Evolutionary conservation across 1,140 invertebrate species (phyloP).

Genomic region (Triops longicaudatus): DNA sequence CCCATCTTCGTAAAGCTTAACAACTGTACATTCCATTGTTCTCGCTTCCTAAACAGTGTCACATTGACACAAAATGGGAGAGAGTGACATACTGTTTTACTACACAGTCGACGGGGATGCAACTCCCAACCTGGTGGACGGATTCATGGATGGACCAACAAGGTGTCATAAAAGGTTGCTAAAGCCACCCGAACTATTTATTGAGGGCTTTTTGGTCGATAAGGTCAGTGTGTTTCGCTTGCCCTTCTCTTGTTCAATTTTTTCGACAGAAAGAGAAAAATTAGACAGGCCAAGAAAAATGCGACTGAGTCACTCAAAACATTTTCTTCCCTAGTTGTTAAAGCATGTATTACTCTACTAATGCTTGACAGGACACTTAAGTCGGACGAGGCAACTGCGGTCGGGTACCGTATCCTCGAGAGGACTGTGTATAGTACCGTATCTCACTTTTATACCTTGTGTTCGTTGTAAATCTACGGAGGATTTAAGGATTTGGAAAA

Average conservation of each 20-base stretch:
- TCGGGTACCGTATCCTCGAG: background rate
- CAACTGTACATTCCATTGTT: background rate
- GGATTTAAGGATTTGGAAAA: background rate
- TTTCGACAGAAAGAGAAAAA: background rate
- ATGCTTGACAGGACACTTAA: background rate
- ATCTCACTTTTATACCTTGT: background rate
- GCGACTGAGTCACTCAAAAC: too few species aligned
- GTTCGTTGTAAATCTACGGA: background rate
- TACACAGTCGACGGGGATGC: background rate
- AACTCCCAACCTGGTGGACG: too few species aligned
- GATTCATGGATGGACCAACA: background rate
- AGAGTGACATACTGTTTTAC: conserved; percentile 8
- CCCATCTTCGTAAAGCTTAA: background rate
- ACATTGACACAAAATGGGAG: background rate
- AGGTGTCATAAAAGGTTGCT: conserved; percentile 15
- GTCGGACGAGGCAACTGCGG: background rate
- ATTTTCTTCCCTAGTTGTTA: background rate
- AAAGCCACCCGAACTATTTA: conserved; percentile 7
- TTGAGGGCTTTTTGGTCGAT: background rate
- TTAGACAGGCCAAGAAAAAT: background rate
- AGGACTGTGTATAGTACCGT: too few species aligned
- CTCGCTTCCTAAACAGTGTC: background rate
- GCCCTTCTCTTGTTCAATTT: background rate
- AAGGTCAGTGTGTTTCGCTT: background rate
- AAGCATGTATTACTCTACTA: background rate